Evolutionary conservation across 2,113 vertebrate genomes (phyloP).

Genomic region (Alethe castanea): DNA sequence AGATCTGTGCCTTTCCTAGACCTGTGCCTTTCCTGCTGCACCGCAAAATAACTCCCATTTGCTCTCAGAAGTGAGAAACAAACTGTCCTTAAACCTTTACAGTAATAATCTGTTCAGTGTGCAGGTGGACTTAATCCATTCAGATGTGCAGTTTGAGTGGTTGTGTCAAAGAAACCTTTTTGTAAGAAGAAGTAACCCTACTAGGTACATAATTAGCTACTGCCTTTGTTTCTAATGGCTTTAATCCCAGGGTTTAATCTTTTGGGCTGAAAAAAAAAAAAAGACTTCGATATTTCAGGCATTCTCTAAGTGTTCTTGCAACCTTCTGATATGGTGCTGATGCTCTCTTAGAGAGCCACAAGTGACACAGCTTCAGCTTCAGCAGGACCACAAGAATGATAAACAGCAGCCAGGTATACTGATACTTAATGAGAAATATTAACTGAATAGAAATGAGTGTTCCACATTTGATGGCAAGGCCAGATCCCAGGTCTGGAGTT

Average conservation of each 20-base stretch:
- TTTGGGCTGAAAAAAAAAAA: neutral
- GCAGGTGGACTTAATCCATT: neutral
- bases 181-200: neutral
- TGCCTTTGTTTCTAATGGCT: constrained; percentile 1
- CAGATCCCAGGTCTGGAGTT: neutral
- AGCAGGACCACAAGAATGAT: neutral
- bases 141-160: neutral
- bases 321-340: neutral
- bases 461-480: neutral
- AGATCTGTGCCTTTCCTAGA: neutral
- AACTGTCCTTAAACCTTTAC: neutral
- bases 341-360: neutral
- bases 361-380: neutral
- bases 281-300: neutral
- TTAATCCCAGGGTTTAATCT: neutral
- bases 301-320: neutral
- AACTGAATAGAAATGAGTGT: neutral
- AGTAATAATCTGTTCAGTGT: neutral
- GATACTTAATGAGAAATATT: neutral
- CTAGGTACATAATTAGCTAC: neutral
- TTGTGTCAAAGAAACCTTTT: neutral
- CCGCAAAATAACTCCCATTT: neutral
- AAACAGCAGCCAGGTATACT: neutral
- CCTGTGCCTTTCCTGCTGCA: neutral
- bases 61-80: neutral